Evolutionary conservation across 1,140 invertebrate species (phyloP), one percentile per base, ranked within the genome.

Genomic region (Lithobius niger): DNA sequence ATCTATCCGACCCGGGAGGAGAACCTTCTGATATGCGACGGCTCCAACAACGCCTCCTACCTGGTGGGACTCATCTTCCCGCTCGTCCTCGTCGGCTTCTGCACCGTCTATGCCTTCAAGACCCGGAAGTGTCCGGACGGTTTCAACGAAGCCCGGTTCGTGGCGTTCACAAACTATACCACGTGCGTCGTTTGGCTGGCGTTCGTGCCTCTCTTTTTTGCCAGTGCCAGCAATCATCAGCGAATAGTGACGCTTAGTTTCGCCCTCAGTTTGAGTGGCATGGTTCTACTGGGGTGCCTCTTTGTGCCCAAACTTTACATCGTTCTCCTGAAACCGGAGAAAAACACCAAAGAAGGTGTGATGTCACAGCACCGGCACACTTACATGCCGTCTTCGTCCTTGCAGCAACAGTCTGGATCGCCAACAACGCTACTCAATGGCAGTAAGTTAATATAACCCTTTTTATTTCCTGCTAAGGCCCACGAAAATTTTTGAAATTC

Each of bases 111-210:
- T 65, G 83, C 83, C 24, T 75, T 86, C 57, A 83, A 83, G 66
- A 86, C 83, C 2, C 62, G 80, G 28, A 83, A 83, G 65, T 84
- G 84, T 62, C 83, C 83, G 1, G 83, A 82, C 60, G 84, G 83
- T 45, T 86, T 86, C 66, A 86, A 86, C 68, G 81, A 82, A 65
- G 78, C 82, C 0, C 76, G 81, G 27, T 81, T 81, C 60, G 82
- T 85, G 59, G 83, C 80, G 22, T 85, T 85, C 65, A 81, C 83
- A 1, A 85, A 84, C 73, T 86, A 86, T 65, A 82, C 81, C 0
- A 84, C 82, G 1, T 82, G 82, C 60, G 77, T 86, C 21, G 74
- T 86, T n/a, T 86, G 83, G 83, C 66, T 85, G 28, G 80, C 82
- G 10, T 86, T 84, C 62, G 77, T 83, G 4, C 82, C 84, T 1